Percentiles rank a stretch among this genome's conserved stretches.
phyloP scores from a whole-genome alignment of 2,113 vertebrate genomes.

The Channa argus region DNA sequence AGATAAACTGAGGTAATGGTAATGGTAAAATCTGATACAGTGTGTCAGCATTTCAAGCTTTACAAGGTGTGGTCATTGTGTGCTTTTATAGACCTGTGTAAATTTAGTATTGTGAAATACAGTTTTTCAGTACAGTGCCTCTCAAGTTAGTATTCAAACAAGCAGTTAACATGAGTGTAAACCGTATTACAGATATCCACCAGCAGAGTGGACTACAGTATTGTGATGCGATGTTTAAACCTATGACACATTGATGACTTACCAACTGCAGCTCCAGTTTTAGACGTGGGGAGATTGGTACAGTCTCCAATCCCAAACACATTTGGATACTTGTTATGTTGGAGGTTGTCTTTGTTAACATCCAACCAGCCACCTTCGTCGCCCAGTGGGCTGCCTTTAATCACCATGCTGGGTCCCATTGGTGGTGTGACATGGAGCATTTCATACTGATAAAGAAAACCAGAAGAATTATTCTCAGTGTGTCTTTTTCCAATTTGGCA shows the following conservation, averaged over 20 bases:
- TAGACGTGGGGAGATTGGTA: constrained; percentile 93
- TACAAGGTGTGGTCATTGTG: constrained; percentile 1
- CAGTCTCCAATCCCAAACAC: constrained; percentile 98
- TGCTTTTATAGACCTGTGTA: background rate
- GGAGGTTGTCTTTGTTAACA: constrained; percentile 90
- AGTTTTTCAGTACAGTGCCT: background rate
- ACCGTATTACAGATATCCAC: no score
- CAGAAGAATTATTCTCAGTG: no score
- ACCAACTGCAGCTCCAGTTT: constrained; percentile 94
- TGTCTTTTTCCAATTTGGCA: background rate
- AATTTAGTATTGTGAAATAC: constrained; percentile 17
- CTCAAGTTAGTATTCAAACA: background rate
- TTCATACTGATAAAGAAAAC: constrained; percentile 86
- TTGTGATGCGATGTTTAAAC: background rate
- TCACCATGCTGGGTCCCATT: constrained; percentile 89
- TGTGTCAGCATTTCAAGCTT: background rate
- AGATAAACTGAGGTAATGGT: background rate
- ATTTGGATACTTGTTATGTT: constrained; percentile 92
- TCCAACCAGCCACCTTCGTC: constrained; percentile 91
- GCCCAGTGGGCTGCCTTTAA: constrained; percentile 86
- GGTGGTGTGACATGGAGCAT: constrained; percentile 98
- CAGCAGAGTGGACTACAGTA: background rate
- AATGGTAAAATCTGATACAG: background rate
- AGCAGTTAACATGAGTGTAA: background rate
- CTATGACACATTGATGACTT: constrained; percentile 39